Evolutionary conservation across 2,113 vertebrate genomes (phyloP).

Genomic region (Corythornis cristatus): DNA sequence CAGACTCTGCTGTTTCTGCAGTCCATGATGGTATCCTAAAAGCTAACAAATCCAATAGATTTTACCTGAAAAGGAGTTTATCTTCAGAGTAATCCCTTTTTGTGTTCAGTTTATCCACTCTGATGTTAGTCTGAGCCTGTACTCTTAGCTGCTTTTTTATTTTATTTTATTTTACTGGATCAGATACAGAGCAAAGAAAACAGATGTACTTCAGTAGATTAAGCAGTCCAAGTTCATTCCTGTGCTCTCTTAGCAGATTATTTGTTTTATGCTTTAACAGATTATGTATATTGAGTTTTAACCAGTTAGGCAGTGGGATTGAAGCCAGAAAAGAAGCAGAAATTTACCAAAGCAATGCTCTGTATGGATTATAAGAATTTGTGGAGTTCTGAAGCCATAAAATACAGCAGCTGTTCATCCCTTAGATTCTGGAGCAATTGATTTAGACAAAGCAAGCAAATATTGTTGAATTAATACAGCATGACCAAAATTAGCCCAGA

Average conservation of each 20-base stretch:
- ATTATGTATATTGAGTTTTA: constrained; percentile 35
- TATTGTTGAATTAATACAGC: background rate
- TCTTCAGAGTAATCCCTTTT: constrained; percentile 21
- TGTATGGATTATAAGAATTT: background rate
- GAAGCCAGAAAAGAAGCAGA: constrained; percentile 12
- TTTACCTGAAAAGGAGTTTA: constrained; percentile 18
- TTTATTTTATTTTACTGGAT: background rate
- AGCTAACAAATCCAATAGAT: constrained; percentile 2
- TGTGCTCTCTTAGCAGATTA: background rate
- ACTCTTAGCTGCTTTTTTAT: background rate
- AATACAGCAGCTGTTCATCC: background rate
- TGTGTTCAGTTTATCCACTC: constrained; percentile 18
- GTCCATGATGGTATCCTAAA: background rate
- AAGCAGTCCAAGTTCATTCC: background rate
- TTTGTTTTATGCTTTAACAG: constrained; percentile 26
- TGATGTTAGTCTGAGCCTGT: background rate
- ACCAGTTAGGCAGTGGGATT: background rate
- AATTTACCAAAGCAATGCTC: constrained; percentile 31
- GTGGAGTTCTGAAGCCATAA: background rate
- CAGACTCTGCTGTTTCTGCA: background rate
- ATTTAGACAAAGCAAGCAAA: background rate
- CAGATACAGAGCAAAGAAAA: background rate
- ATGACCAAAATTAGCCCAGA: background rate
- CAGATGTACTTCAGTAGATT: constrained; percentile 48
- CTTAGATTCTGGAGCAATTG: background rate